phyloP scores from a whole-genome alignment of 2,888 invertebrate genomes.

The Euplexia lucipara region DNA sequence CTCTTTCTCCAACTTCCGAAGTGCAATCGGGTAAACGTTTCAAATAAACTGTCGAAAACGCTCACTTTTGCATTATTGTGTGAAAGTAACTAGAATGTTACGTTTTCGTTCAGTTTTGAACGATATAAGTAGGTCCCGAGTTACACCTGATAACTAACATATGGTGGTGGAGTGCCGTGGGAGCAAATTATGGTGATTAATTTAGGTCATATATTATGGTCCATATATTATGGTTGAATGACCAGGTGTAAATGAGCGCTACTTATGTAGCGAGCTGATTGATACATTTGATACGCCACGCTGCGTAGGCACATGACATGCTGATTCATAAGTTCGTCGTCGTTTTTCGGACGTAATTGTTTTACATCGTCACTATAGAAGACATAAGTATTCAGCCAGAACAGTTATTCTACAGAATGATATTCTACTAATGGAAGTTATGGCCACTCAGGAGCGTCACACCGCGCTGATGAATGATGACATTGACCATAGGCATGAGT shows the following conservation, averaged over 20 bases:
- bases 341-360: slow-evolving; percentile 14
- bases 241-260: slow-evolving; percentile 32
- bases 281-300: slow-evolving; percentile 30
- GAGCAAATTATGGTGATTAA: slow-evolving; percentile 34
- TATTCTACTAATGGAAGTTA: no score
- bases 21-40: not conserved
- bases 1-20: not conserved
- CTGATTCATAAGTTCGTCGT: slow-evolving; percentile 34
- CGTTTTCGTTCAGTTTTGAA: not conserved
- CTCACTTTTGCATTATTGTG: not conserved
- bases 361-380: not conserved
- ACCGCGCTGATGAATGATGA: no score
- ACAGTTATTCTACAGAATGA: not conserved
- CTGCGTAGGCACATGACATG: slow-evolving; percentile 11
- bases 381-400: slow-evolving; percentile 5
- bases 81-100: not conserved
- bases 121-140: slow-evolving; percentile 19
- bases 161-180: slow-evolving; percentile 7
- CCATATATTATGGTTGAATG: slow-evolving; percentile 20
- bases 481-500: no score
- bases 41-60: not conserved
- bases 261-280: slow-evolving; percentile 35
- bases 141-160: slow-evolving; percentile 27
- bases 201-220: slow-evolving; percentile 28
- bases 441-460: no score